Conservation (phyloP, 2,113 vertebrate species). For the Pardalotus punctatus region DNA sequence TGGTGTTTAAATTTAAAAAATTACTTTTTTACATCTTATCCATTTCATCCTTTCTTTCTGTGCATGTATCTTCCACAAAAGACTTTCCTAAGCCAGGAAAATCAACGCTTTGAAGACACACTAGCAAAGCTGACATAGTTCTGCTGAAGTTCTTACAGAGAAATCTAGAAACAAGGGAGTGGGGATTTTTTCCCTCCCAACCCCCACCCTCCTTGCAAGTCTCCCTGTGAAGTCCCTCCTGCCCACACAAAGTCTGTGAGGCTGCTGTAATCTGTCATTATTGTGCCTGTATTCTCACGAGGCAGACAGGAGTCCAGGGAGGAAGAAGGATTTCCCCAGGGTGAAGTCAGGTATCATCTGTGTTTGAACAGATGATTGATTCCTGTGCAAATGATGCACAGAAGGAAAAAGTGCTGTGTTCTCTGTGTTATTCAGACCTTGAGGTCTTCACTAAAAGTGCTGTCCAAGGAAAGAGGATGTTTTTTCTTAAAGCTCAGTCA, state of each 20-base stretch:
- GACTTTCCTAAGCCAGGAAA: neutral
- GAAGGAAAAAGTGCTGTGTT: neutral
- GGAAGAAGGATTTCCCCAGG: neutral
- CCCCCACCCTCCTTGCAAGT: accelerated
- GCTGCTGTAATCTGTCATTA: neutral
- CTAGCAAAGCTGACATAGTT: neutral
- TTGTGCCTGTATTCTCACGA: neutral
- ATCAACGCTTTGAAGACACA: neutral
- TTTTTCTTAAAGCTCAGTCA: neutral
- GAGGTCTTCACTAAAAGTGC: neutral
- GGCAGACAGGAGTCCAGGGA: neutral
- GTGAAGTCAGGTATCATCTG: neutral
- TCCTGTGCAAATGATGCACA: neutral
- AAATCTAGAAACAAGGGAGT: neutral
- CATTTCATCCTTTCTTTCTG: neutral
- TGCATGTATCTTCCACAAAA: neutral
- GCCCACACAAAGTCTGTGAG: neutral
- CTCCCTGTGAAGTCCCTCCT: neutral
- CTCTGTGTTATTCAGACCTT: neutral
- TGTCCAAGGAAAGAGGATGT: neutral
- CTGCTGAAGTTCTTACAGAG: neutral
- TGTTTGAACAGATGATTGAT: neutral
- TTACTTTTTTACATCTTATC: neutral
- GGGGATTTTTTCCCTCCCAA: neutral
- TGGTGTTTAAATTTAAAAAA: neutral